These are phyloP conservation scores for Troides aeacus DNA, from an alignment of 2,888 invertebrate species.

Conservation along the genomic window DNA sequence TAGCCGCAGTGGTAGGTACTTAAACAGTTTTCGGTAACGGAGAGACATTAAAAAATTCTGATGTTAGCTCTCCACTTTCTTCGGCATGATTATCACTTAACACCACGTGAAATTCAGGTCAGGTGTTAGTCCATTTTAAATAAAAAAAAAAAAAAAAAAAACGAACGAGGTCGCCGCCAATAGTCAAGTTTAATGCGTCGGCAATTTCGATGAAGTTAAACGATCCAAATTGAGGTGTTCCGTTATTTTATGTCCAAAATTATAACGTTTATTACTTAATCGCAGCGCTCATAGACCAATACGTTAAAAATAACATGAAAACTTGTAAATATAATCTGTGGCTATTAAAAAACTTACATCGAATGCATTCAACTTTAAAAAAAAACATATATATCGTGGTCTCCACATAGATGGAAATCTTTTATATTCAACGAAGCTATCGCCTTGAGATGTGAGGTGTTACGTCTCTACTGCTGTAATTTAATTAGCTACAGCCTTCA, in stretches of 20 bases:
- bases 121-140: no score
- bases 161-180: constrained; percentile 9
- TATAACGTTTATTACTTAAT: constrained; percentile 72
- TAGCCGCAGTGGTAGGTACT: no score
- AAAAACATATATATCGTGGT: no score
- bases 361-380: not conserved
- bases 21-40: no score
- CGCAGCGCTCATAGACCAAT: constrained; percentile 52
- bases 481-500: no score
- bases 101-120: not conserved
- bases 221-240: constrained; percentile 58
- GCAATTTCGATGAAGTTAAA: constrained; percentile 39
- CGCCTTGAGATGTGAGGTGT: no score
- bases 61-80: no score
- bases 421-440: no score
- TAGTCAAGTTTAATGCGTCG: constrained; percentile 20
- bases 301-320: constrained; percentile 40
- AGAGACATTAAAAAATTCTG: no score
- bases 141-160: constrained; percentile 1
- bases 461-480: no score
- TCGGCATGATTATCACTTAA: not conserved
- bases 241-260: constrained; percentile 57
- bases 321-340: constrained; percentile 30
- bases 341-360: constrained; percentile 30
- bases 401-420: no score